Conservation (phyloP, 2,113 vertebrate genomes). For the Syngnathus floridae region DNA sequence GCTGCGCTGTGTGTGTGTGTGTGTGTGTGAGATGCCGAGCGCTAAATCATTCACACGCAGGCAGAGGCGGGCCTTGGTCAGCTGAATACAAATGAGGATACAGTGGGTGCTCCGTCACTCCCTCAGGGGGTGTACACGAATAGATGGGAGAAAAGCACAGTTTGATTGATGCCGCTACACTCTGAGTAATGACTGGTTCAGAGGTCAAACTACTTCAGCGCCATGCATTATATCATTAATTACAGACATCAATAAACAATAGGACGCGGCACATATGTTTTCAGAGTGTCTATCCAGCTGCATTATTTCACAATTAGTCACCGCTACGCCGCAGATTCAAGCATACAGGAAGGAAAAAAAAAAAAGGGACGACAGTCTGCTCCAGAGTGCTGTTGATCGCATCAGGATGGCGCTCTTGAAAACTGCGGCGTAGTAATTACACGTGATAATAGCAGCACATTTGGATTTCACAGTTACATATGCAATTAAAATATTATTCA, state of each 20-base stretch:
- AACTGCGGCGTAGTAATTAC: conserved; percentile 69
- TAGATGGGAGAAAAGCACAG: conserved; percentile 56
- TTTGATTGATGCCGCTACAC: conserved; percentile 88
- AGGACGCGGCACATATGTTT: conserved; percentile 85
- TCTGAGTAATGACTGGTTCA: conserved; percentile 94
- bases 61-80: conserved; percentile 64
- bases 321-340: conserved; percentile 31
- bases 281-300: conserved; percentile 66
- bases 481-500: conserved; percentile 82
- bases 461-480: conserved; percentile 73
- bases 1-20: not conserved
- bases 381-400: conserved; percentile 40
- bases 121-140: conserved; percentile 57
- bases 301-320: conserved; percentile 53
- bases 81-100: conserved; percentile 69
- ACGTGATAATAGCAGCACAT: conserved; percentile 69
- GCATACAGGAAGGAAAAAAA: conserved; percentile 27
- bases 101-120: conserved; percentile 56
- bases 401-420: conserved; percentile 36
- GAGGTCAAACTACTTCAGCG: conserved; percentile 89
- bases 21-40: conserved; percentile 41
- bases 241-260: conserved; percentile 89
- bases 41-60: conserved; percentile 64
- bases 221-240: conserved; percentile 95
- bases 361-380: conserved; percentile 6